These are phyloP conservation scores for Anastatus disparis DNA, from an alignment of 1,140 invertebrate genomes.

Conservation along the genomic window DNA sequence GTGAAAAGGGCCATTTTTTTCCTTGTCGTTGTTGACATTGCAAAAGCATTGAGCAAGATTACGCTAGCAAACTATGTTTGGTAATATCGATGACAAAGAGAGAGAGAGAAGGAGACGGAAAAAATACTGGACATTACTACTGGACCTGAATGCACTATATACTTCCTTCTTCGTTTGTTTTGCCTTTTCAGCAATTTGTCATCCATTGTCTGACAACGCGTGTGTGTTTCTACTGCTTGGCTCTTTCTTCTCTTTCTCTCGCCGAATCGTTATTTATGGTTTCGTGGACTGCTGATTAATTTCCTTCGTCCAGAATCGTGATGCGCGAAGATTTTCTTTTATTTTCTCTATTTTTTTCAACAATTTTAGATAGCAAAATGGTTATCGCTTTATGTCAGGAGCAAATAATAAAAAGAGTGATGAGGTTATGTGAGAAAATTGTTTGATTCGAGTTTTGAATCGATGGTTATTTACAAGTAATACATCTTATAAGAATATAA, in stretches of 20 bases:
- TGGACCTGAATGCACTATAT: constrained; percentile 25
- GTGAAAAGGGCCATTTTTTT: constrained; percentile 55
- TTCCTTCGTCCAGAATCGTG: constrained; percentile 41
- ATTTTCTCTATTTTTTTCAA: too few relatives aligned
- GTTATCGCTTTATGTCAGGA: too few relatives aligned
- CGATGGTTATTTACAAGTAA: too few relatives aligned
- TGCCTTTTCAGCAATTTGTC: constrained; percentile 58
- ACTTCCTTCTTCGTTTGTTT: constrained; percentile 54
- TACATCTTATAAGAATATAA: too few relatives aligned
- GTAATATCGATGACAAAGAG: constrained; percentile 59
- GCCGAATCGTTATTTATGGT: constrained; percentile 58
- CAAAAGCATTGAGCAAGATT: constrained; percentile 25
- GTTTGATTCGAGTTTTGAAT: too few relatives aligned
- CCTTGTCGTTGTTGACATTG: constrained; percentile 37
- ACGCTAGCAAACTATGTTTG: not conserved
- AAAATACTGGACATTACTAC: constrained; percentile 34
- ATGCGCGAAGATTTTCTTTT: too few relatives aligned
- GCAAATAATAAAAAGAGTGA: too few relatives aligned
- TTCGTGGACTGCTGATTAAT: constrained; percentile 57
- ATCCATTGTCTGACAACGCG: constrained; percentile 57
- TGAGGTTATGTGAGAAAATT: too few relatives aligned
- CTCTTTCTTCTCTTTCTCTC: not conserved
- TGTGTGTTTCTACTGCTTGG: not conserved
- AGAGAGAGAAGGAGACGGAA: too few relatives aligned
- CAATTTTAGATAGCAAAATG: too few relatives aligned